phyloP scores from a whole-genome alignment of 2,888 invertebrate species.

The Trachelus stipa region DNA sequence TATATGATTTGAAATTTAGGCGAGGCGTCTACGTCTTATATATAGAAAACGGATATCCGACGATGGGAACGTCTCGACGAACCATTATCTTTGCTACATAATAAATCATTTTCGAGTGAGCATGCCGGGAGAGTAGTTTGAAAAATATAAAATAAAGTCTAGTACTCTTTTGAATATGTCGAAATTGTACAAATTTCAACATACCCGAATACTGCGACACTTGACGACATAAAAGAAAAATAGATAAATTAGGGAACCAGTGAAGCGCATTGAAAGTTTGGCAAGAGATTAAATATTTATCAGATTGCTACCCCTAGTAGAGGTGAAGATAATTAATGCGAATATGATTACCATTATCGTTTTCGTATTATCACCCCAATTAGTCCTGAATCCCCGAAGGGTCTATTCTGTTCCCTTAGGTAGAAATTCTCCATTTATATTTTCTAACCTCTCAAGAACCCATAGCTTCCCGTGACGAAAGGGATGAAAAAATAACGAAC shows the following conservation, averaged over 20 bases:
- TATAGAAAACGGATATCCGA: constrained; percentile 27
- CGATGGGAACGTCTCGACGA: constrained; percentile 14
- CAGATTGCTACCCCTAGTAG: not conserved
- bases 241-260: not conserved
- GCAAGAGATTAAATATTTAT: not conserved
- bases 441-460: not conserved
- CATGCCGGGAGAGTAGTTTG: not conserved
- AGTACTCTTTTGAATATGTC: constrained; percentile 9
- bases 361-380: not conserved
- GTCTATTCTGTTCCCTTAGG: not conserved
- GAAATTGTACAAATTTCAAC: not conserved
- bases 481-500: not conserved
- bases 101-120: constrained; percentile 28
- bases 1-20: constrained; percentile 7
- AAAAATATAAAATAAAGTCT: not conserved
- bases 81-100: constrained; percentile 21
- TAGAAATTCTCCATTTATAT: not conserved
- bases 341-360: constrained; percentile 36
- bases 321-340: constrained; percentile 48
- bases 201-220: not conserved
- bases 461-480: not conserved
- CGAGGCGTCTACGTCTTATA: constrained; percentile 2
- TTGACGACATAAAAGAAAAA: not conserved
- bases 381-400: not conserved
- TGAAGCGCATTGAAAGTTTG: not conserved